A percentile compares a stretch with the other conserved stretches of the same genome.
These are phyloP conservation scores for Botia almorhae DNA, from an alignment of 2,797 vertebrate genomes.

Conservation along the genomic window DNA sequence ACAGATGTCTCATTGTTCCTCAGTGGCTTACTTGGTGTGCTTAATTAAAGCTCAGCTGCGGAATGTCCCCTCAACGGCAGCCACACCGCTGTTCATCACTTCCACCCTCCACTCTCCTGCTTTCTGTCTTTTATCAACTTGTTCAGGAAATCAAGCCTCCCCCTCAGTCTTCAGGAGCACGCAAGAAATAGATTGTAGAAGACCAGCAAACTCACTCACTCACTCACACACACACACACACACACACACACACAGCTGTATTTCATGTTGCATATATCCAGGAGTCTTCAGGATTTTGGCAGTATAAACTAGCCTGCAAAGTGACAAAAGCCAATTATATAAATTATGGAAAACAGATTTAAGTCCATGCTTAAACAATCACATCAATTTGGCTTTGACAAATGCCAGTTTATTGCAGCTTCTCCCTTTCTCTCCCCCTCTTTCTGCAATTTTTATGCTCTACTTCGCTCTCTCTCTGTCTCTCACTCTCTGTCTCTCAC, in stretches of 20 bases:
- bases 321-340: neutral
- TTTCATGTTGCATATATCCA: constrained; percentile 9
- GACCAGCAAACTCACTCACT: neutral
- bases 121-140: constrained; percentile 75
- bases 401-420: neutral
- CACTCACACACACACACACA: constrained; percentile 3
- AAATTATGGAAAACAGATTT: neutral
- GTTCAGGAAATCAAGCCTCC: constrained; percentile 70
- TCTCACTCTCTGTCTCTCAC: constrained; percentile 6
- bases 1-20: constrained; percentile 77
- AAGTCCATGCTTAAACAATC: neutral
- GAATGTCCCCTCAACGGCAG: constrained; percentile 51
- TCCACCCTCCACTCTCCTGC: constrained; percentile 55
- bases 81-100: constrained; percentile 10
- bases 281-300: constrained; percentile 10
- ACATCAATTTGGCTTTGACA: neutral
- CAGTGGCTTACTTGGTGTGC: constrained; percentile 66
- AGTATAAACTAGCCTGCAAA: neutral
- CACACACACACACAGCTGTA: constrained; percentile 44
- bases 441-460: neutral
- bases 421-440: neutral
- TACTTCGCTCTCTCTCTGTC: neutral
- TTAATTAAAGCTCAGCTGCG: constrained; percentile 82
- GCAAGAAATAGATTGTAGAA: constrained; percentile 35
- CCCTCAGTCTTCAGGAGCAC: constrained; percentile 42